Base-by-base conservation (phyloP, 2,113 vertebrate genomes). In the Rhinolophus sinicus region DNA sequence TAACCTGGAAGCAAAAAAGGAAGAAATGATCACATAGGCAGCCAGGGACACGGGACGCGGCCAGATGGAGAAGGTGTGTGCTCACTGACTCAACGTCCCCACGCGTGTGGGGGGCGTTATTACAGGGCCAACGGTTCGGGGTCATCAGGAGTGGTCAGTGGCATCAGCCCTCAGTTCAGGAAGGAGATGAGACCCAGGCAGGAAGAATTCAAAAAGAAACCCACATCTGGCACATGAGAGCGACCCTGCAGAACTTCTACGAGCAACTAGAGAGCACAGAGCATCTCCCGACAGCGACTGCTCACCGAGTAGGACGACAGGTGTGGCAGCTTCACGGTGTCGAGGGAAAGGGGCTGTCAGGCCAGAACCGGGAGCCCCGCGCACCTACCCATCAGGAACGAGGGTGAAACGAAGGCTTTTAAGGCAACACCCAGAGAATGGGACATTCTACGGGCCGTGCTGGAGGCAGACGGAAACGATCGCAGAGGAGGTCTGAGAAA, bases 301-400 rank as follows among this genome's bases (percentile, higher is more conserved):
- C 40, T 44, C 40, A 44, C 40, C 40, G 40, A 6, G 40, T 44
- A 44, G 40, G 40, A 44, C 6, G 65, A 35, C 64, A 10, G 75
- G 0, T 4, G 30, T 21, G 54, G 5, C 0, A 4, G 0, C 11
- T 6, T 15, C 28, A 3, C 0, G 12, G 30, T 3, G 38, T 35
- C 33, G 1, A 35, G 75, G 35, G 47, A 14, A 56, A 58, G 44
- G 6, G 2, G 4, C 16, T 6, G 5, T 5, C 40, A 33, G 28
- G 40, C 38, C 30, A 24, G 78, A 19, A 6, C 3, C 7, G 6
- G 12, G 56, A 1, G 26, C 12, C 35, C 44, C 80, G 19, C 0
- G 7, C 40, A 8, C 30, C 40, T 12, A 18, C 10, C 56, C 24
- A 22, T 44, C 16, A 4, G n/a, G 40, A 86, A 10, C 1, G 35